Evolutionary conservation across 2,113 vertebrate species (phyloP).

Genomic region (Poeciliopsis turrubarensis): DNA sequence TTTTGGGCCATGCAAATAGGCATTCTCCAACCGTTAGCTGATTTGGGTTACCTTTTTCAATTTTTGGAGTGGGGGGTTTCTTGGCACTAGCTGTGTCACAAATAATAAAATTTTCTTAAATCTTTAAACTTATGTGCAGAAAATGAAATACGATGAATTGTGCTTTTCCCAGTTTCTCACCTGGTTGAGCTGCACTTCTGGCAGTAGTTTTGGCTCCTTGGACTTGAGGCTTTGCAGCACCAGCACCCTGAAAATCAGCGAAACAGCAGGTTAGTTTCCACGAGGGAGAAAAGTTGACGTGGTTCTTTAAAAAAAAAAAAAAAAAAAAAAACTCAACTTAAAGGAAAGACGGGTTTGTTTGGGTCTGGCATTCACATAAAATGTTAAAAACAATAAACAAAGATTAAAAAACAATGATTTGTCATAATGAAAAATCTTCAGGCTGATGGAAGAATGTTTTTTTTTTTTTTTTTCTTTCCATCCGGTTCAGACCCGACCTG

Average conservation of each 20-base stretch:
- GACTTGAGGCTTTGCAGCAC: conserved; percentile 80
- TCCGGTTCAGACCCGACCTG: conserved; percentile 4
- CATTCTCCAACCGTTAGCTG: neutral
- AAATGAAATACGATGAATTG: neutral
- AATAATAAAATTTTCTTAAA: conserved; percentile 59
- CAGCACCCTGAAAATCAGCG: conserved; percentile 71
- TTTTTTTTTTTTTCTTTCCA: neutral
- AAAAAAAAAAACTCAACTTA: neutral
- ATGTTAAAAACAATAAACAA: neutral
- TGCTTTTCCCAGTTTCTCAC: conserved; percentile 9
- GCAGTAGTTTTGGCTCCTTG: conserved; percentile 85
- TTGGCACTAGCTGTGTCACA: conserved; percentile 82
- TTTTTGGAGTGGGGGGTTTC: conserved; percentile 82
- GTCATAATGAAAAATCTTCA: neutral
- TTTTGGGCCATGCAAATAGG: conserved; percentile 6
- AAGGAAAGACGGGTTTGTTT: neutral
- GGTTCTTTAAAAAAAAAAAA: neutral
- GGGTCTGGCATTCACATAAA: neutral
- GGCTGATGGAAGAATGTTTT: neutral
- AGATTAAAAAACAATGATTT: neutral
- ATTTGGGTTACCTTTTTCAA: conserved; percentile 82
- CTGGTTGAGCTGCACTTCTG: conserved; percentile 79
- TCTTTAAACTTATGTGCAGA: conserved; percentile 21
- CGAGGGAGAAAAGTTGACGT: neutral
- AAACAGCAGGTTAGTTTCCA: neutral